Evolutionary conservation across 2,888 invertebrate species (phyloP).

Genomic region (Punctoribates punctum): DNA sequence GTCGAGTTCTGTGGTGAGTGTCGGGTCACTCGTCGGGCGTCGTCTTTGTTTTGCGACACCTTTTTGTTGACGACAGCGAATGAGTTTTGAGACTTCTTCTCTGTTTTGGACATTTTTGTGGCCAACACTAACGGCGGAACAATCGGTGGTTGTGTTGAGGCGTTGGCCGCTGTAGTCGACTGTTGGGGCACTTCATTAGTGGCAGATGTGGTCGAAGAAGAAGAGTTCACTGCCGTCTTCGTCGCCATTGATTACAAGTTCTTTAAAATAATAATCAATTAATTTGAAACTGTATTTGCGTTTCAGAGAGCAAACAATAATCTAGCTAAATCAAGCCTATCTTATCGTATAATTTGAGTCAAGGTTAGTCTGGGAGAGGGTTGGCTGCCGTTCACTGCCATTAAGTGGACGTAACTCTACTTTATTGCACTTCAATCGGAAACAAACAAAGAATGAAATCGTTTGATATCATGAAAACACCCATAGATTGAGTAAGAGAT

Average conservation of each 20-base stretch:
- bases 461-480: no score
- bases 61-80: background rate
- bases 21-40: slow-evolving; percentile 9
- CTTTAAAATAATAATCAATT: background rate
- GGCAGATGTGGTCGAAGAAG: background rate
- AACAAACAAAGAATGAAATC: no score
- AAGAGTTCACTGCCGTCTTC: background rate
- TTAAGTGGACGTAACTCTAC: no score
- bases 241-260: background rate
- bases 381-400: no score
- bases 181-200: background rate
- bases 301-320: no score
- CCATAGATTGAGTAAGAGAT: no score
- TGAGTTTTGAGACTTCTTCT: slow-evolving; percentile 18
- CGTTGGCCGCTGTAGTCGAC: background rate
- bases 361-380: no score
- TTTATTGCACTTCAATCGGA: no score
- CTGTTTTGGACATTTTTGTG: background rate
- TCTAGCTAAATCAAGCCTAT: no score
- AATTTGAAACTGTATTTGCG: background rate
- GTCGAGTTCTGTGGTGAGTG: slow-evolving; percentile 14
- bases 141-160: background rate
- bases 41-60: slow-evolving; percentile 5
- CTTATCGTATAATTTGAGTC: no score
- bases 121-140: slow-evolving; percentile 10